These are phyloP conservation scores for Torymus aiolomorphi DNA, from an alignment of 2,888 invertebrate genomes.

Conservation along the genomic window DNA sequence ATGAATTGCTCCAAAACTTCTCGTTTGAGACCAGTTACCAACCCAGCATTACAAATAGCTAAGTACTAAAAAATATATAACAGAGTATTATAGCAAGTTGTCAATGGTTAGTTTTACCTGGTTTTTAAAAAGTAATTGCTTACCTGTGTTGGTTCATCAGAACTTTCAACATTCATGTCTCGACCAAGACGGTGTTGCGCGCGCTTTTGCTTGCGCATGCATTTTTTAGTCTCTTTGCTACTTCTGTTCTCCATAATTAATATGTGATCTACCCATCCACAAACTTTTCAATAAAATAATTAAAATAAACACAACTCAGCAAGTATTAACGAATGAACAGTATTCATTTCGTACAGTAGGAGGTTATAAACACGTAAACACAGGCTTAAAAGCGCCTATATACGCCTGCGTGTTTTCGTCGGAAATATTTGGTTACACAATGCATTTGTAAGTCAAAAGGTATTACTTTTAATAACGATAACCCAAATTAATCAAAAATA, in stretches of 20 bases:
- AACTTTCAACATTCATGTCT: slow-evolving; percentile 71
- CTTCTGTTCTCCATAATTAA: slow-evolving; percentile 30
- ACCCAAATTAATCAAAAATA: no score
- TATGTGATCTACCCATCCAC: neutral
- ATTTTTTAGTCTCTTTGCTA: slow-evolving; percentile 59
- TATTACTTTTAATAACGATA: no score
- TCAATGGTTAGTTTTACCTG: neutral
- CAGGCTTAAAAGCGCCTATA: no score
- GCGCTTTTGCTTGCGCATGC: slow-evolving; percentile 69
- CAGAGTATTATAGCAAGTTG: slow-evolving; percentile 6
- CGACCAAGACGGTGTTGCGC: slow-evolving; percentile 68
- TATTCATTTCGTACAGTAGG: no score
- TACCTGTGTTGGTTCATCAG: slow-evolving; percentile 70
- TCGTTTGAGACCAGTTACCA: slow-evolving; percentile 86
- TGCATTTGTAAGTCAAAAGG: no score
- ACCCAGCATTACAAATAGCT: slow-evolving; percentile 90
- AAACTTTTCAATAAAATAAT: no score
- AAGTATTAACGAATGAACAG: no score
- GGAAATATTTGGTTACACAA: no score
- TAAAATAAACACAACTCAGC: no score
- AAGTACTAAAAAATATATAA: slow-evolving; percentile 78
- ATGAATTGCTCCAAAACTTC: slow-evolving; percentile 80
- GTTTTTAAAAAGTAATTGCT: slow-evolving; percentile 28
- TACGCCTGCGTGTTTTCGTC: no score
- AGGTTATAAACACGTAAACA: slow-evolving; percentile 19